These are phyloP conservation scores for Polypedilum pembai DNA, from an alignment of 1,140 invertebrate species.

Conservation along the genomic window DNA sequence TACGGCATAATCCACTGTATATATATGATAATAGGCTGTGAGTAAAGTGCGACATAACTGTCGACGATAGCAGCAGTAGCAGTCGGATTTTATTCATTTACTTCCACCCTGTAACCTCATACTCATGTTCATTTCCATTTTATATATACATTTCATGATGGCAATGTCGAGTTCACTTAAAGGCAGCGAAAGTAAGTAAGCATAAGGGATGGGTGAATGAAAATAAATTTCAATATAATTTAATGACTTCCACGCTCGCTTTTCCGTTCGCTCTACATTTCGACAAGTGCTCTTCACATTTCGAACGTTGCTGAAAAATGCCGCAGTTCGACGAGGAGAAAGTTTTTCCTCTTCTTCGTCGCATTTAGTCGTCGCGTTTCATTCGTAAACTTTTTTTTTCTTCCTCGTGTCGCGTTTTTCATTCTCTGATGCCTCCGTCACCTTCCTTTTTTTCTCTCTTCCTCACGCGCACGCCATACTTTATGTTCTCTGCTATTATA, in stretches of 20 bases:
- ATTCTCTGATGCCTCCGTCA: neutral
- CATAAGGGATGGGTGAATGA: constrained; percentile 3
- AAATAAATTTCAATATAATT: constrained; percentile 20
- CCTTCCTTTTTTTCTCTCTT: no score
- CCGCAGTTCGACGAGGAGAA: neutral
- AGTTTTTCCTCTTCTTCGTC: neutral
- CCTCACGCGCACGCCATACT: neutral
- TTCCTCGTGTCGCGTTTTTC: neutral
- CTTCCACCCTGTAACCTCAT: neutral
- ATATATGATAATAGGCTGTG: constrained; percentile 5
- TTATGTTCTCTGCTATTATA: neutral
- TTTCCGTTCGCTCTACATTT: neutral
- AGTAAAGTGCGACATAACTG: constrained; percentile 10
- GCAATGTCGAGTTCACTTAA: constrained; percentile 17
- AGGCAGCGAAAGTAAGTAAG: neutral
- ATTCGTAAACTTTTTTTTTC: constrained; percentile 1
- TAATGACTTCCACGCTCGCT: constrained; percentile 9
- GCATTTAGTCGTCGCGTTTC: neutral
- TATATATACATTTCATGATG: neutral
- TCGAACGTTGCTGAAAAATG: neutral
- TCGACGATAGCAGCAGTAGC: neutral
- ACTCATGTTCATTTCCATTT: neutral
- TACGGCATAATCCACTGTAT: neutral
- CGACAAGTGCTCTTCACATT: constrained; percentile 16
- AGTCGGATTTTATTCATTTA: neutral